Conservation (phyloP, 2,888 invertebrate species). For the Idaea dimidiata region DNA sequence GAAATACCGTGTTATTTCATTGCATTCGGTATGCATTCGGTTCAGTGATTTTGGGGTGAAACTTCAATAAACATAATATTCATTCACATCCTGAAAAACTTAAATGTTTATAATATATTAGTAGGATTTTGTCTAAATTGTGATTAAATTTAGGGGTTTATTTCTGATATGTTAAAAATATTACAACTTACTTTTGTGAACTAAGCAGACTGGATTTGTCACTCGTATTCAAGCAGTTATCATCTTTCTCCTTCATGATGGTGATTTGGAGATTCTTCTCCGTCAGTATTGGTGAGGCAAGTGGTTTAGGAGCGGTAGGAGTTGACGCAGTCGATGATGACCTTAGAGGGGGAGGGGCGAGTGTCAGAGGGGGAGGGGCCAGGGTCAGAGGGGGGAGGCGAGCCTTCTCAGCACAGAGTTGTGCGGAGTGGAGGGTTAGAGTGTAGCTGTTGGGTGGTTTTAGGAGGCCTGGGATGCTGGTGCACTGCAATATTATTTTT, state of each 20-base stretch:
- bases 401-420: slow-evolving; percentile 67
- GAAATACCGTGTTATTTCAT: too few relatives aligned
- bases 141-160: too few relatives aligned
- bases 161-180: not conserved
- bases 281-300: slow-evolving; percentile 61
- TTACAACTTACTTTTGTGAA: slow-evolving; percentile 66
- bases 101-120: too few relatives aligned
- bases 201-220: slow-evolving; percentile 74
- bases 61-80: too few relatives aligned
- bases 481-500: slow-evolving; percentile 56
- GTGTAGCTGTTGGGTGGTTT: slow-evolving; percentile 84
- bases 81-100: too few relatives aligned
- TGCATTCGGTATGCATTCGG: too few relatives aligned
- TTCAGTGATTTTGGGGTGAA: too few relatives aligned
- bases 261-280: slow-evolving; percentile 71
- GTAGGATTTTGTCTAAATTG: too few relatives aligned
- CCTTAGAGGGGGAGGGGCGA: slow-evolving; percentile 55
- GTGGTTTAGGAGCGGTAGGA: slow-evolving; percentile 59
- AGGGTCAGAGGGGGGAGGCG: slow-evolving; percentile 61
- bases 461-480: slow-evolving; percentile 84
- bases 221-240: slow-evolving; percentile 65
- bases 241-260: slow-evolving; percentile 68
- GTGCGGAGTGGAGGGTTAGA: slow-evolving; percentile 68
- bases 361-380: slow-evolving; percentile 33
- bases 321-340: slow-evolving; percentile 56